Conservation (phyloP, 2,113 vertebrate genomes). For the Notechis scutatus region DNA sequence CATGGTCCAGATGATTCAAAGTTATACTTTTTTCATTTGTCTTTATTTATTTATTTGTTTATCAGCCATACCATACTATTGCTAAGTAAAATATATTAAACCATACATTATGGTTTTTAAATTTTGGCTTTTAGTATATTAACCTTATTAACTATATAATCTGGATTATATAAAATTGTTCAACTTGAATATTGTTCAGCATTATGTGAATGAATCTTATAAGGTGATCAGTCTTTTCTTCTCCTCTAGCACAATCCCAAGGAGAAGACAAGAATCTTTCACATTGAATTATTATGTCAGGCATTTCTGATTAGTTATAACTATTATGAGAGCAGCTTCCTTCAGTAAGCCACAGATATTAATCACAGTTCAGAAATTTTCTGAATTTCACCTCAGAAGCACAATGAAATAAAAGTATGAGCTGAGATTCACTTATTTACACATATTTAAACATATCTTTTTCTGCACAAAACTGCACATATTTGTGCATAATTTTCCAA, state of each 20-base stretch:
- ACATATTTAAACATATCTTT: neutral
- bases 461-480: neutral
- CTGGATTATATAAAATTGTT: no score
- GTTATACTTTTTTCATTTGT: no score
- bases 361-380: neutral
- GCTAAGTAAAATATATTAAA: no score
- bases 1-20: no score
- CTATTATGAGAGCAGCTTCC: neutral
- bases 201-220: no score
- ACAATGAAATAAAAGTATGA: neutral
- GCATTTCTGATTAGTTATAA: neutral
- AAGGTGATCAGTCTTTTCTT: no score
- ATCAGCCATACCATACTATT: no score
- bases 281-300: neutral
- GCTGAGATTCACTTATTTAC: neutral
- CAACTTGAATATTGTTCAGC: no score
- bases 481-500: neutral
- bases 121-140: no score
- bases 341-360: neutral
- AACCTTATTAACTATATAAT: no score
- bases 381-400: neutral
- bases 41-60: no score
- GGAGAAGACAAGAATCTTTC: neutral
- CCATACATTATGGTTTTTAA: no score
- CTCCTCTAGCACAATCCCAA: neutral